Percentiles rank a stretch among this genome's conserved stretches.
Evolutionary conservation across 2,888 invertebrate species (phyloP).

Genomic region (Colletes collaris): DNA sequence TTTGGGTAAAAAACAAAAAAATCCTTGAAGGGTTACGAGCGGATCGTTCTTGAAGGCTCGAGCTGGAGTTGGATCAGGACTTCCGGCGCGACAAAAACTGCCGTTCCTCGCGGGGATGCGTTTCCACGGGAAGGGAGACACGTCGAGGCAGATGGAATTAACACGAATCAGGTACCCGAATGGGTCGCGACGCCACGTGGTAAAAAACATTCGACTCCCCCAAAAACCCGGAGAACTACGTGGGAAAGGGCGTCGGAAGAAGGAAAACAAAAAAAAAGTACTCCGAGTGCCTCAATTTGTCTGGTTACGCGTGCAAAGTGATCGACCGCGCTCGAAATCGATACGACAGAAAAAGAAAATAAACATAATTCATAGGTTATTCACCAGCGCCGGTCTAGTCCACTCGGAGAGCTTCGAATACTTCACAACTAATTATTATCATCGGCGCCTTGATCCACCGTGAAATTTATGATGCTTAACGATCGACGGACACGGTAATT

Average conservation of each 20-base stretch:
- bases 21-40: slow-evolving; percentile 72
- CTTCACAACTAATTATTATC: too few relatives aligned
- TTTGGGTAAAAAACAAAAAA: slow-evolving; percentile 75
- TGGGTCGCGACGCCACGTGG: slow-evolving; percentile 21
- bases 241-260: slow-evolving; percentile 42
- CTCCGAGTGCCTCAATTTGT: slow-evolving; percentile 35
- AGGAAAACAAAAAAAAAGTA: background rate
- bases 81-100: slow-evolving; percentile 72
- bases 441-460: too few relatives aligned
- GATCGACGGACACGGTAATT: too few relatives aligned
- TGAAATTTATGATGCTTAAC: too few relatives aligned
- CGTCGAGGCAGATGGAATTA: slow-evolving; percentile 57
- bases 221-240: slow-evolving; percentile 21
- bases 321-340: slow-evolving; percentile 11
- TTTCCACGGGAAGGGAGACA: slow-evolving; percentile 51
- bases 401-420: too few relatives aligned
- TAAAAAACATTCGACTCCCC: slow-evolving; percentile 26
- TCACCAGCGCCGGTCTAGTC: background rate
- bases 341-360: background rate
- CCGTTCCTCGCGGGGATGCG: slow-evolving; percentile 55
- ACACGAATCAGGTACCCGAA: slow-evolving; percentile 62
- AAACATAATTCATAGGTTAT: background rate
- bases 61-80: slow-evolving; percentile 64
- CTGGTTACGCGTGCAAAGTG: slow-evolving; percentile 10
- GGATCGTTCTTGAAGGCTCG: slow-evolving; percentile 35